Base-by-base conservation (phyloP, 2,888 invertebrate species). In the Iselma pallidipennis region DNA sequence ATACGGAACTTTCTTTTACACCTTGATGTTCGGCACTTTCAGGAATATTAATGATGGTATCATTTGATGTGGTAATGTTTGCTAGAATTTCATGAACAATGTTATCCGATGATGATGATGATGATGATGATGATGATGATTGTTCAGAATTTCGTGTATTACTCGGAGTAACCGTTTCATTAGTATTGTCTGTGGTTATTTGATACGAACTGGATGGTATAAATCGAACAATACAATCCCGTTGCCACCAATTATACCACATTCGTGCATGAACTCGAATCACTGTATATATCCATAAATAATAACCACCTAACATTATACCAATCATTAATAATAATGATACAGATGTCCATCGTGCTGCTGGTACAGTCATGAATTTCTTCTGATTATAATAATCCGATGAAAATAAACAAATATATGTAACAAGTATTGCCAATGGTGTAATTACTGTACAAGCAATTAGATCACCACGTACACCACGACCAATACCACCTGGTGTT, bases 231-330 rank as follows among this genome's bases (percentile, higher is more conserved):
- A 80, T 78, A 66, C 83, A 84, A 56, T 83, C 83, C 55, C 83
- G 80, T 68, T 85, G 84, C 85, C 85, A 85, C 83, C 85, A 86
- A 66, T 82, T 82, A 71, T 83, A 84, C 85, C 85, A 85, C 66
- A 83, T 78, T 59, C 81, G 76, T 16, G 83, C 81, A 69, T 85
- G 82, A 77, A 83, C 77, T 63, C 83, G 78, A 12, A 84, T 77
- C 1, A 83, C 81, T 57, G 83, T 79, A 66, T 83, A 83, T 48
- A 83, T 80, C 85, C 85, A 85, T 53, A 85, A 74, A 66, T 84
- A 81, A 69, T 84, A 85, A 1, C 84, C 84, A 63, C 83, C 77
- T 23, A 85, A 76, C 74, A 85, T 79, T 10, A 85, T 78, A 5
- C 66, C 79, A 70, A 84, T 83, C 81, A 84, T 82, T 16, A 82